phyloP scores from a whole-genome alignment of 2,113 vertebrate species.

The Pionites leucogaster region DNA sequence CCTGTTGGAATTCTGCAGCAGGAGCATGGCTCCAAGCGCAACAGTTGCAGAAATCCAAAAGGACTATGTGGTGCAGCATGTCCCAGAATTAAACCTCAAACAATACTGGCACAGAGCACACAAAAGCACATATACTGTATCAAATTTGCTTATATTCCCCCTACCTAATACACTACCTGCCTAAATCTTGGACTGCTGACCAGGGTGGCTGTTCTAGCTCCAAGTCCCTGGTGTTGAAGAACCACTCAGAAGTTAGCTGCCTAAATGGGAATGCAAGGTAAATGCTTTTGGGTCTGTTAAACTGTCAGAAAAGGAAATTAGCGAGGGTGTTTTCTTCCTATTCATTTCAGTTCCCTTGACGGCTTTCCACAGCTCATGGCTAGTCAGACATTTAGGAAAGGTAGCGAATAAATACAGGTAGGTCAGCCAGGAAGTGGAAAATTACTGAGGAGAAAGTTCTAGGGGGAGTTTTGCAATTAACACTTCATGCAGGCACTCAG shows the following conservation, averaged over 20 bases:
- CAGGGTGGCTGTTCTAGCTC: neutral
- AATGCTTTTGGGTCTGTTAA: neutral
- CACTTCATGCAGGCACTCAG: neutral
- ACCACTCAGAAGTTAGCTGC: neutral
- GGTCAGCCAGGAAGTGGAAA: neutral
- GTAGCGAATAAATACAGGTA: constrained; percentile 3
- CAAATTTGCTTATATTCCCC: neutral
- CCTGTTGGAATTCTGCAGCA: constrained; percentile 63
- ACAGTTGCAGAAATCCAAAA: constrained; percentile 67
- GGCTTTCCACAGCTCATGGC: neutral
- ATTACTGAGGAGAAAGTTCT: neutral
- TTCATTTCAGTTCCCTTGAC: neutral
- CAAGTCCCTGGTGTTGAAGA: neutral
- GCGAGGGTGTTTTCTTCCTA: neutral
- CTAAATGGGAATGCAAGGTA: constrained; percentile 1
- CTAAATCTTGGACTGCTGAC: neutral
- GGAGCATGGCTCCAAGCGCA: constrained; percentile 41
- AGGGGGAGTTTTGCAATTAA: neutral
- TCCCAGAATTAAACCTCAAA: constrained; percentile 54
- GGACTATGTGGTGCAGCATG: constrained; percentile 17
- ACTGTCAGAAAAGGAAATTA: constrained; percentile 1
- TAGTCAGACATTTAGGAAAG: neutral
- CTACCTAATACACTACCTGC: neutral
- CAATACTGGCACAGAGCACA: constrained; percentile 25
- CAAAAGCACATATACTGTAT: neutral